Evolutionary conservation across 2,888 invertebrate species (phyloP), one percentile per base, ranked within the genome.

Genomic region (Stenichneumon culpator): DNA sequence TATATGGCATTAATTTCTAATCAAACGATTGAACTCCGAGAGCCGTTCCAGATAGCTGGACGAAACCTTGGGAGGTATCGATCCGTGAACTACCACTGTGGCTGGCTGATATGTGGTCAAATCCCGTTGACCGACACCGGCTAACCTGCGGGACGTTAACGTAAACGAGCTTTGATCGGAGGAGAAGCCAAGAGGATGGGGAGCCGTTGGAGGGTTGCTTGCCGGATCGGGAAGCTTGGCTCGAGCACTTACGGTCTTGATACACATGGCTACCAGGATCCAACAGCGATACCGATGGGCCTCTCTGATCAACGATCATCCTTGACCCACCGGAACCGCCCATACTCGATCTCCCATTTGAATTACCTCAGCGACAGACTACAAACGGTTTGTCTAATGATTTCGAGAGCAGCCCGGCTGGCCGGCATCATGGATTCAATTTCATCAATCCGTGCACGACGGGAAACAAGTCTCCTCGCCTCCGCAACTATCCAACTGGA

Each of bases 131-230:
- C 50, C 47, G 74, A 65, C 63, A 44, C 19, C 63, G 63, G 19
- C 47, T 65, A 65, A 75, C 65, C 28, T 11, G 19, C 16, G 9
- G n/a, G 19, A 65, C 47, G 65, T 50, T 50, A 63, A 75, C 63
- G 63, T 63, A 63, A 82, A 78, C 68, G 63, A 79, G 68, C 68
- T 69, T 68, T 63, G 73, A 83, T 83, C 69, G n/a, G 52, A 54
- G 52, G 44, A 47, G 44, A 16, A 47, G 4, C 16, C 32, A 6
- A n/a, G 63, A 32, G 63, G 6, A 63, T 28, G 32, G 14, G 60
- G 63, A 19, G 68, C 25, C 44, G 44, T 47, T 47, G 14, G 44
- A 47, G 50, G 19, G 14, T 68, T 22, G 78, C 9, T 28, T 28
- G 65, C 50, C 28, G 50, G 50, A 50, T 44, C 4, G 16, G 22